phyloP scores from a whole-genome alignment of 2,113 vertebrate species.

The Cavia aperea region DNA sequence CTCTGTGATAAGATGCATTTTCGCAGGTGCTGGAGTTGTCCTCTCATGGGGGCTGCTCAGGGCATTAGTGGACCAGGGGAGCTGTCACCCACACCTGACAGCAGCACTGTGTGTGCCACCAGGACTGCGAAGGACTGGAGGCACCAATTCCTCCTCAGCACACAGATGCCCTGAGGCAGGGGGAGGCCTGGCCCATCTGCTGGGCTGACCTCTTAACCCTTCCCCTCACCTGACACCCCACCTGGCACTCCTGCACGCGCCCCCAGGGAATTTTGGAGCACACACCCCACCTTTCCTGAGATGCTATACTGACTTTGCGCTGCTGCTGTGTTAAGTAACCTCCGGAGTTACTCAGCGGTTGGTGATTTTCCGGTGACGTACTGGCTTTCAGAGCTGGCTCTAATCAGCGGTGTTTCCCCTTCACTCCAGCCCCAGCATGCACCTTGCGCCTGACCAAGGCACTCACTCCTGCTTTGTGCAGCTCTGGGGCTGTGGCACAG shows the following conservation, averaged over 20 bases:
- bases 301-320: too few relatives aligned
- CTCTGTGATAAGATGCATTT: not conserved
- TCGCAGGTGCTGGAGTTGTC: not conserved
- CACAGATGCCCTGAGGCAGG: not conserved
- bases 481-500: not conserved
- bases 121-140: not conserved
- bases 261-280: too few relatives aligned
- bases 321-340: not conserved
- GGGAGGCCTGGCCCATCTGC: not conserved
- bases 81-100: accelerated
- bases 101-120: not conserved
- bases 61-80: too few relatives aligned
- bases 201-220: not conserved
- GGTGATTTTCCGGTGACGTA: not conserved
- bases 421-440: not conserved
- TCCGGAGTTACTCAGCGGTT: not conserved
- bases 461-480: not conserved
- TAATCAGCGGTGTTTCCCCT: not conserved
- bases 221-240: not conserved
- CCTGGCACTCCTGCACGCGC: too few relatives aligned
- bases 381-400: not conserved
- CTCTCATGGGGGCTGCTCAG: not conserved
- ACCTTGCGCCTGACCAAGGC: not conserved
- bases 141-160: not conserved
- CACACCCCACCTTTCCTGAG: not conserved